Base-by-base conservation (phyloP, 2,113 vertebrate species). In the Cololabis saira region DNA sequence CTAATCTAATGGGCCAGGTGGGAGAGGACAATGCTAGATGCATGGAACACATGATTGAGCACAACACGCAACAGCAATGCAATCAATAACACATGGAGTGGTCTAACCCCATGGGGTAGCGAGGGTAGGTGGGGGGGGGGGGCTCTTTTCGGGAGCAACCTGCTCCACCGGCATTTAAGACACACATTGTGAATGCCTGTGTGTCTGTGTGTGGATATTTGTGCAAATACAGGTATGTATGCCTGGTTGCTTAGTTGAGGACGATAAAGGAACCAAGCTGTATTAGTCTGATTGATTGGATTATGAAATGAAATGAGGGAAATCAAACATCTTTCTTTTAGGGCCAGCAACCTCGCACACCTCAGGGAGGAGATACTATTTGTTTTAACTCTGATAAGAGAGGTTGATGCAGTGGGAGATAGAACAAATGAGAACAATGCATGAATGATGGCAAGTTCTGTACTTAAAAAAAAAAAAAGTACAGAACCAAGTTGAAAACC, bases 1-100 rank as follows among this genome's bases (percentile, higher is more conserved):
- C 94, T 93, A 95, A 96, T 96, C 93, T 94, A 95, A 97, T 94
- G 94, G 94, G 93, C 93, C 95, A 96, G 95, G 94, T 97, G 95
- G 90, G 93, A 92, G 91, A 94, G 94, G 93, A 94, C 95, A 94
- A 94, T 93, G 91, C 90, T 91, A 97, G 95, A 97, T 93, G 91
- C 92, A 94, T 94, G 93, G 92, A 86, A 93, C 92, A 95, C 91
- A 91, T 92, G 92, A 93, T 96, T 93, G 95, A 97, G 94, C 94
- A 88, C 93, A 94, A 95, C 94, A 94, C 94, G 95, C 92, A 94
- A 92, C 92, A 94, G 94, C 92, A 91, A 84, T 79, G 5, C 70
- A 92, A 98, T 97, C 95, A 93, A 99, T 96, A 94, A 87, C 90
- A 95, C 92, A 92, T 93, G 94, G 92, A 95, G 89, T 93, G 93